Base-by-base conservation (phyloP, 64 coral and sea anemone species). In the Hydrozoanthus tunicans region DNA sequence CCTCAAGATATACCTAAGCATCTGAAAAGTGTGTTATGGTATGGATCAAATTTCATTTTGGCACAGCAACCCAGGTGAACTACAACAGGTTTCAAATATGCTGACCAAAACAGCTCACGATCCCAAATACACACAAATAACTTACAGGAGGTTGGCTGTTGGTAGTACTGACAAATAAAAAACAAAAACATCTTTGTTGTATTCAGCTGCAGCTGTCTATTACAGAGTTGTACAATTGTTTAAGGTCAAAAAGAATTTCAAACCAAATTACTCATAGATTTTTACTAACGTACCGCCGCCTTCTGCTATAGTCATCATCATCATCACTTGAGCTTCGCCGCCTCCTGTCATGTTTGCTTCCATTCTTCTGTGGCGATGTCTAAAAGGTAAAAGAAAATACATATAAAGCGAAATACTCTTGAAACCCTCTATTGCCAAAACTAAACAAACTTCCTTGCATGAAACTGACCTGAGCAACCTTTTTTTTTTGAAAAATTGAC, bases 341-440 rank as follows among this genome's bases (percentile, higher is more conserved):
- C 56, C 80, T 91, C 76, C 70, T 94, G 4, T 91, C 83, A 61
- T 81, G 73, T 89, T 97, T 96, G 75, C 53, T 97, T 25, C 91
- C 91, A 83, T 93, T 96, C 17, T 93, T 93, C 76, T 94, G 92
- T 71, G 95, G 92, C 14, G 92, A 90, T 53, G 77, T 43, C 92
- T 93, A 62, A 4, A 75, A 25, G 65, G 17, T 60, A 14, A 81
- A 90, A 53, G 73, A 15, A 64, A 59, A 86, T 77, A 78, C 2
- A 53, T 78, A 78, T 54, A 32, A 81, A 62, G 43, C 7, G 32
- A 74, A 26, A 7, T 24, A 6, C 2, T 14, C 15, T 51, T 0
- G 0, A 9, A 61, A 73, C 17, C 7, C 14, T 52, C 25, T 63
- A 2, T 59, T 59, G 24, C n/a, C 14, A 59, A 4, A 51, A 3